Evolutionary conservation across 1,140 invertebrate species (phyloP), one percentile per base, ranked within the genome.

Genomic region (Lepidurus couesii): DNA sequence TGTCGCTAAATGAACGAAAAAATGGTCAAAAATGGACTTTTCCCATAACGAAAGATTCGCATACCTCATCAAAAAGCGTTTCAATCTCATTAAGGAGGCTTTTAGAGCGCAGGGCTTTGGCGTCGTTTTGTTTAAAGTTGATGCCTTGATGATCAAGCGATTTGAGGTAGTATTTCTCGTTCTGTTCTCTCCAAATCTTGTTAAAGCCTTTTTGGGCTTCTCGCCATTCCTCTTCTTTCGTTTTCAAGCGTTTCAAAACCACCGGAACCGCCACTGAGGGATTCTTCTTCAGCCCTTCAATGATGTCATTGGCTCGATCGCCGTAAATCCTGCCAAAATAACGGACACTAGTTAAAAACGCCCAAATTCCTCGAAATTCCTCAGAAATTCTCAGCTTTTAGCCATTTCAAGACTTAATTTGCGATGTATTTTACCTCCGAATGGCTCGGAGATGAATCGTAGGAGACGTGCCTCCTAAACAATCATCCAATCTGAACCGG

Each of bases 131-230:
- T 84, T 99, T 99, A 84, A 99, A 99, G 84, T 96, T 97, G 80
- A 98, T 96, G 42, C 97, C 96, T 85, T 98, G 96, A 87, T 99
- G 96, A 87, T 99, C 98, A 8, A 99, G 86, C 11, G 96, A 98
- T 84, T 99, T 99, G 26, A 99, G 88, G 85, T 99, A 98, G 86
- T 96, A 98, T 85, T 98, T 98, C 85, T 99, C 97, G 84, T 98
- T 98, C 86, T 98, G 97, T 85, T 99, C 98, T 42, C 95, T 88
- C 98, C 98, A 99, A 75, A 97, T 91, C 86, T 97, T 96, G 86
- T 99, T 99, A 84, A 98, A 98, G 75, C 92, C 91, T 87, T 97
- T 97, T 84, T 98, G 96, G 0, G 96, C 94, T 86, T 98, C 95
- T 82, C 95, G 89, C 97, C 98, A 99, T 84, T 99, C 98, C 82